A percentile compares a stretch with the other conserved stretches of the same genome.
Evolutionary conservation across 2,113 vertebrate species (phyloP).

Genomic region (Sander lucioperca): DNA sequence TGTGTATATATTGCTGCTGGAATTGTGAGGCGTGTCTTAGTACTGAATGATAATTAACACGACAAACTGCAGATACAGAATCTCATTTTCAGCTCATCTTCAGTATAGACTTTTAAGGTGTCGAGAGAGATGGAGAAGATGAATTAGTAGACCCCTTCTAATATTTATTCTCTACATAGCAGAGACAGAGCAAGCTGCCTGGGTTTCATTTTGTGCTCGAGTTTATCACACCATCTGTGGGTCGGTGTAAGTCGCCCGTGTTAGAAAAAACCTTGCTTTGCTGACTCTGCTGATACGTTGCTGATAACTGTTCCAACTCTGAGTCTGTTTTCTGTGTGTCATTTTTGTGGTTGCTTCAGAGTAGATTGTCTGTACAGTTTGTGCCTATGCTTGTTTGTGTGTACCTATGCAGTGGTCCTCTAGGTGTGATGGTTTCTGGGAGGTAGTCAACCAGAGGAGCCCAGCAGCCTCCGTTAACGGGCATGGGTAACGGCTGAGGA

Average conservation of each 20-base stretch:
- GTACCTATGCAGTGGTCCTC: slow-evolving; percentile 95
- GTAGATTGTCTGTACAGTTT: neutral
- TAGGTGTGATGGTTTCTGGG: slow-evolving; percentile 95
- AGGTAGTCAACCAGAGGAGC: slow-evolving; percentile 97
- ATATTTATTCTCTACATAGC: slow-evolving; percentile 24
- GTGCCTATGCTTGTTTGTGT: slow-evolving; percentile 18
- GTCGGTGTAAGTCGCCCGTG: slow-evolving; percentile 10
- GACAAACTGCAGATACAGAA: neutral
- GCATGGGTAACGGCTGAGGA: slow-evolving; percentile 96
- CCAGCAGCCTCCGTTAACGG: slow-evolving; percentile 96
- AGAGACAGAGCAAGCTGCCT: slow-evolving; percentile 30
- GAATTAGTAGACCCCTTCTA: neutral
- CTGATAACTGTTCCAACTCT: neutral
- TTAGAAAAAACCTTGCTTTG: slow-evolving; percentile 14
- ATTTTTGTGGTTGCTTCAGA: slow-evolving; percentile 5
- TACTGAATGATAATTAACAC: neutral
- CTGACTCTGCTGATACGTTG: slow-evolving; percentile 20
- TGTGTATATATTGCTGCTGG: neutral
- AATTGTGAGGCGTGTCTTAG: neutral
- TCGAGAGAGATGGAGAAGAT: neutral
- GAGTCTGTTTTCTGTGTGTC: neutral
- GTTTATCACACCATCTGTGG: slow-evolving; percentile 50
- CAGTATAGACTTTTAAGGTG: slow-evolving; percentile 28
- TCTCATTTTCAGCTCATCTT: neutral
- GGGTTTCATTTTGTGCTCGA: slow-evolving; percentile 24